Conservation (phyloP, 2,797 vertebrate genomes). For the Semaprochilodus insignis region DNA sequence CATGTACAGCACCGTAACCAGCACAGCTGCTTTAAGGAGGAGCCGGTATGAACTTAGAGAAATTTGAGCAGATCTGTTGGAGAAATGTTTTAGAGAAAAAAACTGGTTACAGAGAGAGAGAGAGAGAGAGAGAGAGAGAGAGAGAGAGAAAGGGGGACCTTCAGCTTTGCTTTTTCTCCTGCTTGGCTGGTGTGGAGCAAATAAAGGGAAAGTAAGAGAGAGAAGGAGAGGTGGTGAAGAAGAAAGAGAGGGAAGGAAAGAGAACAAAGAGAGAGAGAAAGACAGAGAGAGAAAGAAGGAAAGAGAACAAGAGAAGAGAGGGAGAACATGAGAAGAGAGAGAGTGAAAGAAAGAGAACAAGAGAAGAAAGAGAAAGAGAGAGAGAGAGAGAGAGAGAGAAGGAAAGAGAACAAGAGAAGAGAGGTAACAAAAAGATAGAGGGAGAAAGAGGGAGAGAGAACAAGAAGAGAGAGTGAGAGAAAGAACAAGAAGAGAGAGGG, state of each 20-base stretch:
- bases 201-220: neutral
- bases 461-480: neutral
- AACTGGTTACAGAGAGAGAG: neutral
- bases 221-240: neutral
- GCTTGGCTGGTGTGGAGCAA: too few relatives aligned
- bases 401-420: neutral
- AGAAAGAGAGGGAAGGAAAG: neutral
- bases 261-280: neutral
- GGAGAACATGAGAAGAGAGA: neutral
- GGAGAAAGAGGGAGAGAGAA: neutral
- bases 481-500: slow-evolving; percentile 18
- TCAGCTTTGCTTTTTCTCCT: too few relatives aligned
- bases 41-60: too few relatives aligned
- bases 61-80: too few relatives aligned
- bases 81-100: too few relatives aligned
- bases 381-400: neutral
- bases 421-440: neutral
- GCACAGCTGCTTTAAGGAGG: too few relatives aligned
- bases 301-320: neutral
- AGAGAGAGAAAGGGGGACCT: neutral
- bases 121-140: slow-evolving; percentile 9
- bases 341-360: neutral
- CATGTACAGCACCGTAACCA: too few relatives aligned
- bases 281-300: neutral
- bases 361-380: neutral